phyloP scores from a whole-genome alignment of 2,113 vertebrate species.

The Athene cunicularia region DNA sequence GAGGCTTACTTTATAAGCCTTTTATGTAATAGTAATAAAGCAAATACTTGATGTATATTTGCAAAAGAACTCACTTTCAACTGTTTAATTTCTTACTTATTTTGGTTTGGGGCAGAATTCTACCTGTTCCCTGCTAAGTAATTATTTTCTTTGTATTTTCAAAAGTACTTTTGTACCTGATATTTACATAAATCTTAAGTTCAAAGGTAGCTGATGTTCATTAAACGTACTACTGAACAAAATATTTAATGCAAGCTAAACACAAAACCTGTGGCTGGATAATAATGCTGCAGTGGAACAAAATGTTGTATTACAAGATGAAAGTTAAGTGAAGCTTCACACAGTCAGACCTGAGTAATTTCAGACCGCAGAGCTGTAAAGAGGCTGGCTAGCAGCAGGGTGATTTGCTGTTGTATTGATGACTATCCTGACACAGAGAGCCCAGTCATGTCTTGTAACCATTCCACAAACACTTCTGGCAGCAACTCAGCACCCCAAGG shows the following conservation, averaged over 20 bases:
- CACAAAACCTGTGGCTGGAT: background rate
- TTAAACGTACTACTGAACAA: background rate
- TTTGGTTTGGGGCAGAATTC: background rate
- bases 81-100: background rate
- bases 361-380: background rate
- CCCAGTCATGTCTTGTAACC: background rate
- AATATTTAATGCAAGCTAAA: background rate
- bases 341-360: background rate
- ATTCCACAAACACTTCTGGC: background rate
- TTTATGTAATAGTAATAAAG: background rate
- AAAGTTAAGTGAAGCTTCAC: background rate
- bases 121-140: background rate
- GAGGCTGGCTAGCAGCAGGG: background rate
- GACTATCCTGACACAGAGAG: background rate
- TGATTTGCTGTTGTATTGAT: background rate
- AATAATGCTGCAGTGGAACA: background rate
- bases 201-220: background rate
- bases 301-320: background rate
- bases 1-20: background rate
- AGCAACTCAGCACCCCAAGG: background rate
- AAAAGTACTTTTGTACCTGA: background rate
- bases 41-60: background rate
- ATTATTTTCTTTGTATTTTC: background rate
- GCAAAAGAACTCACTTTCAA: background rate
- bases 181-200: background rate